A percentile compares a stretch with the other conserved stretches of the same genome.
Conservation (phyloP, 1,140 invertebrate species). For the Adoxophyes honmai region DNA sequence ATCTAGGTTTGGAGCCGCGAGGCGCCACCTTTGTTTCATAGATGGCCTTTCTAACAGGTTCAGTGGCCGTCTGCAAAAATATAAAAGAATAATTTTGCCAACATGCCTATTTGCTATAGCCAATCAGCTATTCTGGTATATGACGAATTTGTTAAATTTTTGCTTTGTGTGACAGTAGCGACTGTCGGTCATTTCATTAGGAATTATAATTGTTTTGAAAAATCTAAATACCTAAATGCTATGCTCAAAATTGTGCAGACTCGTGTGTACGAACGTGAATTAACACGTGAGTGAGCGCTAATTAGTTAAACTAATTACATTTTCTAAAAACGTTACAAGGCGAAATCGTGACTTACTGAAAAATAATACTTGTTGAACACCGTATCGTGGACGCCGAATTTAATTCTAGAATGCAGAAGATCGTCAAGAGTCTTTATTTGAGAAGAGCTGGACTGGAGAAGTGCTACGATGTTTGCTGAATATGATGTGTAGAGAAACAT, state of each 20-base stretch:
- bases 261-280: no score
- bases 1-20: slow-evolving; percentile 70
- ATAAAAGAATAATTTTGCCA: not conserved
- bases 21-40: slow-evolving; percentile 80
- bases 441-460: slow-evolving; percentile 80
- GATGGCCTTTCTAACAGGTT: slow-evolving; percentile 78
- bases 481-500: slow-evolving; percentile 80
- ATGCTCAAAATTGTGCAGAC: no score
- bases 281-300: no score
- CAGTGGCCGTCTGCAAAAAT: slow-evolving; percentile 76
- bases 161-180: no score
- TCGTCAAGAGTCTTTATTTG: slow-evolving; percentile 79
- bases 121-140: no score
- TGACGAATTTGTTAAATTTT: slow-evolving; percentile 13
- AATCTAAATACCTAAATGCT: no score
- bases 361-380: slow-evolving; percentile 82
- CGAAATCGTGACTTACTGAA: slow-evolving; percentile 77
- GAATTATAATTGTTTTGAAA: no score
- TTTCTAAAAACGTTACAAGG: no score
- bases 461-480: slow-evolving; percentile 82
- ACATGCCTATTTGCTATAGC: not conserved
- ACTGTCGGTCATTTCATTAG: no score
- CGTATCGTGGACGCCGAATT: slow-evolving; percentile 79
- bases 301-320: not conserved
- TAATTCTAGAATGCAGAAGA: slow-evolving; percentile 78